Base-by-base conservation (phyloP, 2,113 vertebrate genomes). In the Morone saxatilis region DNA sequence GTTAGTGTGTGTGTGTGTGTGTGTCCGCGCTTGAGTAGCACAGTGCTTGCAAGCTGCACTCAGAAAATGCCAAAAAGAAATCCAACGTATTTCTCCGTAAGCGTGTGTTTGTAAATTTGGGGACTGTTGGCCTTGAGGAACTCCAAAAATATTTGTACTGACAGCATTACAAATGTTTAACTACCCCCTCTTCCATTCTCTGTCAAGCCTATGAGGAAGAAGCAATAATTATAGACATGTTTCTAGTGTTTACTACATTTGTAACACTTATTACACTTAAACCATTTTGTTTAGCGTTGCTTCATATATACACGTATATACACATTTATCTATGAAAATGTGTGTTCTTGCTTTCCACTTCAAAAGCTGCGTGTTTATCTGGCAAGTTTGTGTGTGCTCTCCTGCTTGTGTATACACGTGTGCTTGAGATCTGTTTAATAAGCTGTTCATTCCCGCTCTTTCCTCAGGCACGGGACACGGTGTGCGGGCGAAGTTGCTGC, bases 401-500 rank as follows among this genome's bases (percentile, higher is more conserved):
- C 4, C 53, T 57, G 71, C 71, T 71, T 78, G 68, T 90, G 75
- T 90, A 54, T 61, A 86, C 53, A 61, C 31, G 7, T 84, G 0
- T 69, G 43, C 75, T 65, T 45, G 86, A 67, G 25, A 61, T 72
- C 76, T 83, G 71, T 79, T 50, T 78, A 72, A 68, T 80, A 60
- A 84, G 47, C 69, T 76, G 36, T 71, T 54, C 38, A 53, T 86
- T 81, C 22, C 25, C 17, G 5, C 71, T 89, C 90, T 84, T 83
- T 95, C 89, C 88, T 76, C 94, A 99, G 98, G 95, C 98, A 99
- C n/a, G 98, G 98, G 89, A 99, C 98, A 38, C 96, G 98, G 84
- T 99, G 98, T 93, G 98, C 98, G 67, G 98, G 98, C 77, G 98
- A 99, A 95, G 98, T 99, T 87, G 98, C 98, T 80, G 98, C 98